Conservation (phyloP, 2,113 vertebrate species). For the Podarcis muralis region DNA sequence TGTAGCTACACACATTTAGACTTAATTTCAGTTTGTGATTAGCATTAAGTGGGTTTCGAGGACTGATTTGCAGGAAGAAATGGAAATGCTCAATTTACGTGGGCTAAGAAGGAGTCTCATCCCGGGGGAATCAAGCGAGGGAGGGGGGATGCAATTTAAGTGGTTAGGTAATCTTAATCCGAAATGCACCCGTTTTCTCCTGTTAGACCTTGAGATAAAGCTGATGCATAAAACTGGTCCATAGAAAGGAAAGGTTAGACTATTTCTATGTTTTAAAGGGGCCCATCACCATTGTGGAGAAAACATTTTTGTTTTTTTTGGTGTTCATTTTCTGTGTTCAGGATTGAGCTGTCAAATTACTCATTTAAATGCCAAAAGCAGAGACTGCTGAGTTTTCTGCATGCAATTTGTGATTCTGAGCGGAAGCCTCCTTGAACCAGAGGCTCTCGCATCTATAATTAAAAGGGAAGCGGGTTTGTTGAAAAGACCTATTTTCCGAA, state of each 20-base stretch:
- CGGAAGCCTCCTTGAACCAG: background rate
- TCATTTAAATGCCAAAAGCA: conserved; percentile 39
- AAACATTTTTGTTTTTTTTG: conserved; percentile 7
- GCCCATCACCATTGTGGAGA: background rate
- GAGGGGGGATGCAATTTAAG: too few relatives aligned
- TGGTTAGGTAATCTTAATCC: background rate
- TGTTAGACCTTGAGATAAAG: background rate
- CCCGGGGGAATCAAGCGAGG: background rate
- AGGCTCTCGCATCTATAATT: conserved; percentile 42
- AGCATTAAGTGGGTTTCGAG: background rate
- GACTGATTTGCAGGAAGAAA: background rate
- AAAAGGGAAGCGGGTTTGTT: conserved; percentile 30
- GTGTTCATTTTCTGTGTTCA: background rate
- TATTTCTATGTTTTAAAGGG: background rate
- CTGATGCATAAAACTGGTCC: background rate
- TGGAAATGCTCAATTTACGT: too few relatives aligned
- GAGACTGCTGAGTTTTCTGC: conserved; percentile 38
- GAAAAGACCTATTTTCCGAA: conserved; percentile 35
- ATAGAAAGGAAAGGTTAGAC: background rate
- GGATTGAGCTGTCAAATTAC: conserved; percentile 28
- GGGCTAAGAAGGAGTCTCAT: background rate
- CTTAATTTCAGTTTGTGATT: background rate
- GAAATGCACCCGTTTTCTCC: background rate
- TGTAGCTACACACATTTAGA: background rate
- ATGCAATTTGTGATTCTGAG: conserved; percentile 19